A percentile compares a stretch with the other conserved stretches of the same genome.
phyloP scores from a whole-genome alignment of 2,888 invertebrate genomes.

The Sussaba pulchella region DNA sequence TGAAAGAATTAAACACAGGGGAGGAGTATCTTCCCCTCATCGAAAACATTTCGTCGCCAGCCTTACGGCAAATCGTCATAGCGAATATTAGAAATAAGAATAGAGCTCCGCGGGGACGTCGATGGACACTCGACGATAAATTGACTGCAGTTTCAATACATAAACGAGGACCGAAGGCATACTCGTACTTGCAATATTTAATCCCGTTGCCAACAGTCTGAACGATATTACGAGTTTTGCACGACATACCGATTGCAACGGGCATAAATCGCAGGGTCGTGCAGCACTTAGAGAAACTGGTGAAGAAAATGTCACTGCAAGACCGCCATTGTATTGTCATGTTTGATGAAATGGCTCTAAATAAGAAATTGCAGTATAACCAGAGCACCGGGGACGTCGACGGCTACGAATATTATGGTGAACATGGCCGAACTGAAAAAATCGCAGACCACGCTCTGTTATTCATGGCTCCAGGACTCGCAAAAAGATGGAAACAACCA shows the following conservation, averaged over 20 bases:
- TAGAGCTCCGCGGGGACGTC: constrained; percentile 5
- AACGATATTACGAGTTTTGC: constrained; percentile 66
- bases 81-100: not conserved
- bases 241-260: constrained; percentile 67
- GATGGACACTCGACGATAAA: constrained; percentile 61
- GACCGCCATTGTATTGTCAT: constrained; percentile 65
- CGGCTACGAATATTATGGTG: constrained; percentile 69
- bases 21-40: too few relatives aligned
- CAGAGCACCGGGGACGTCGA: constrained; percentile 46
- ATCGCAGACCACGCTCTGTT: constrained; percentile 29
- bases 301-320: constrained; percentile 58
- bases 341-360: constrained; percentile 69
- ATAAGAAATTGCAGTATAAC: constrained; percentile 64
- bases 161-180: constrained; percentile 69
- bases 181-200: constrained; percentile 64
- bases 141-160: constrained; percentile 68
- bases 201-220: constrained; percentile 68
- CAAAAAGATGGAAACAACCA: constrained; percentile 15
- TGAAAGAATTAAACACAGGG: too few relatives aligned
- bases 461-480: constrained; percentile 26
- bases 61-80: not conserved
- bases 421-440: constrained; percentile 4
- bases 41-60: constrained; percentile 14
- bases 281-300: constrained; percentile 56
- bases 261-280: constrained; percentile 66